Percentiles rank a stretch among this genome's conserved stretches.
Conservation (phyloP, 2,113 vertebrate species). For the Etheostoma cragini region DNA sequence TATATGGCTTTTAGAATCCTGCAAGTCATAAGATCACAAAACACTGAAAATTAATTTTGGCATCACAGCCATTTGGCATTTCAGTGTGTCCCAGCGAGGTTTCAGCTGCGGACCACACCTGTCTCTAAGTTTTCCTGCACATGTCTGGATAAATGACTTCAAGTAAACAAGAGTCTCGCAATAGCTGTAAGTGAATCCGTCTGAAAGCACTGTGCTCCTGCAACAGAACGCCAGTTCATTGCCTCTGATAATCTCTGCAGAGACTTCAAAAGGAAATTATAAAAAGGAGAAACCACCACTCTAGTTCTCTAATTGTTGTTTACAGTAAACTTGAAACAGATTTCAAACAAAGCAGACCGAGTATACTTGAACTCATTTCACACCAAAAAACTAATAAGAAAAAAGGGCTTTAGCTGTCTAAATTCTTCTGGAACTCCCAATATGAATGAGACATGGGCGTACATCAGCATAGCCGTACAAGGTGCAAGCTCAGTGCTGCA, state of each 20-base stretch:
- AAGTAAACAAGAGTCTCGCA: constrained; percentile 45
- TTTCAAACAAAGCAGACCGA: constrained; percentile 52
- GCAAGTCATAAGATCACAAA: constrained; percentile 16
- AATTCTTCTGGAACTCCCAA: constrained; percentile 41
- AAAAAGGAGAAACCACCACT: constrained; percentile 40
- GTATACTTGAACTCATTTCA: constrained; percentile 32
- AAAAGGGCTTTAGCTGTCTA: constrained; percentile 26
- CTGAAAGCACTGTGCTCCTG: constrained; percentile 46
- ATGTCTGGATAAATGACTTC: constrained; percentile 47
- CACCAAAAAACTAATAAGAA: constrained; percentile 35
- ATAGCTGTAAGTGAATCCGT: constrained; percentile 35
- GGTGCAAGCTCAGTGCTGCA: constrained; percentile 44
- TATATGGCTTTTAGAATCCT: constrained; percentile 1
- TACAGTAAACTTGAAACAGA: constrained; percentile 54
- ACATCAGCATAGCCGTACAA: constrained; percentile 41
- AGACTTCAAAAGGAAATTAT: constrained; percentile 45
- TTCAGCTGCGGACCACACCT: constrained; percentile 62
- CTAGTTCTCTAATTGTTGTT: constrained; percentile 57
- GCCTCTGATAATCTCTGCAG: constrained; percentile 37
- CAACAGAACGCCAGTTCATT: constrained; percentile 17
- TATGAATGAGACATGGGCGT: constrained; percentile 37
- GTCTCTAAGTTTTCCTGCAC: constrained; percentile 41
- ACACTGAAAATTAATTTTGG: constrained; percentile 25
- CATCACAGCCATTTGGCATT: constrained; percentile 36
- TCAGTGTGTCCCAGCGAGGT: constrained; percentile 32